A percentile compares a stretch with the other conserved stretches of the same genome.
Evolutionary conservation across 2,113 vertebrate species (phyloP).

Genomic region (Urocitellus parryii): DNA sequence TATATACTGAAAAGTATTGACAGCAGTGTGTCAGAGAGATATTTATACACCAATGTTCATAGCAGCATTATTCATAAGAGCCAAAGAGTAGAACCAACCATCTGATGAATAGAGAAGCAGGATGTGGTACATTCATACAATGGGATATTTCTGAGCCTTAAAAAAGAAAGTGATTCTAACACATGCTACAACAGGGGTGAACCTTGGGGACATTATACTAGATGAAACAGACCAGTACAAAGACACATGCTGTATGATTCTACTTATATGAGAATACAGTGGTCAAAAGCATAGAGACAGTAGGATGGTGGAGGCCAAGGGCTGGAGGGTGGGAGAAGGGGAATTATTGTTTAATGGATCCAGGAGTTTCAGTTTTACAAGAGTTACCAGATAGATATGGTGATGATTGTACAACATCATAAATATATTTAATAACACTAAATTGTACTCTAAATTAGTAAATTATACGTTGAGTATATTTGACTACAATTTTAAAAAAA

Average conservation of each 20-base stretch:
- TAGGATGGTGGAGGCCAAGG: background rate
- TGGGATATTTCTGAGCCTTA: background rate
- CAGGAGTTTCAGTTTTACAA: background rate
- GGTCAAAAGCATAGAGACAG: background rate
- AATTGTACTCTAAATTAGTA: background rate
- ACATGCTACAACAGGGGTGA: background rate
- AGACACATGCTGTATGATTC: background rate
- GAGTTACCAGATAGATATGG: background rate
- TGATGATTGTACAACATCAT: background rate
- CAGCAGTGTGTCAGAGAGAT: background rate
- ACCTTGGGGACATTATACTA: background rate
- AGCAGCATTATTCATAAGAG: background rate
- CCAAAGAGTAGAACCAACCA: background rate
- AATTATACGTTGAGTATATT: background rate
- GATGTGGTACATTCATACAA: background rate
- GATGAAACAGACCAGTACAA: background rate
- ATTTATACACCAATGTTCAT: background rate
- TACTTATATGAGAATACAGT: background rate
- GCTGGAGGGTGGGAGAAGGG: background rate
- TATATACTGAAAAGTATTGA: background rate
- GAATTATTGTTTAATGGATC: background rate
- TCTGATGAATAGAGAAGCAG: background rate
- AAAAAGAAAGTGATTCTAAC: background rate
- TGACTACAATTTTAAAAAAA: background rate
- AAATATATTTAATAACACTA: background rate